A percentile compares a stretch with the other conserved stretches of the same genome.
Evolutionary conservation across 2,797 vertebrate species (phyloP).

Genomic region (Gadopsis marmoratus): DNA sequence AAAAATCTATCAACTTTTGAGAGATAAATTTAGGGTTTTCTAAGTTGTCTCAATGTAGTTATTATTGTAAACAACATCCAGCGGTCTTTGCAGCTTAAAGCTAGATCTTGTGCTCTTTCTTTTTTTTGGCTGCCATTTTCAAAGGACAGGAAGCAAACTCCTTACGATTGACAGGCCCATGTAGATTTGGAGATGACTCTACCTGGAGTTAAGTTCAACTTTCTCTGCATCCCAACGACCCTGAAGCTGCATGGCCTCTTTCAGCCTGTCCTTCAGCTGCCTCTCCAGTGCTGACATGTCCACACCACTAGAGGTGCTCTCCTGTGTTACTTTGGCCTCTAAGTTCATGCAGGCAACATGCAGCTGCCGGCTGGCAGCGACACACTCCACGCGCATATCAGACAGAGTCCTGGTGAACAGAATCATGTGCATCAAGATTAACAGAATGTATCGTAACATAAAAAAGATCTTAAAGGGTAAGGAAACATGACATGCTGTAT

Average conservation of each 20-base stretch:
- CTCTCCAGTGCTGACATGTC: conserved; percentile 79
- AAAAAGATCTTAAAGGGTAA: conserved; percentile 4
- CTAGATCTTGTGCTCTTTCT: background rate
- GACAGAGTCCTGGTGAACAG: conserved; percentile 83
- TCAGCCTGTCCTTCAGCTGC: conserved; percentile 86
- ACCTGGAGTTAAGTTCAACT: conserved; percentile 88
- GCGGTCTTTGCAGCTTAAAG: background rate
- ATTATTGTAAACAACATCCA: background rate
- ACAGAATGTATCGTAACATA: conserved; percentile 11
- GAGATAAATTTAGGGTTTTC: background rate
- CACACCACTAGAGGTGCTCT: conserved; percentile 61
- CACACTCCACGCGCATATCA: conserved; percentile 83
- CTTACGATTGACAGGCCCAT: background rate
- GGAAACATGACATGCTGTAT: conserved; percentile 25
- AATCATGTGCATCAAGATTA: conserved; percentile 31
- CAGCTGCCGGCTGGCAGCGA: conserved; percentile 75
- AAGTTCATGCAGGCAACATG: conserved; percentile 84
- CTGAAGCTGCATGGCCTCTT: conserved; percentile 87
- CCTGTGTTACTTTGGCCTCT: conserved; percentile 75
- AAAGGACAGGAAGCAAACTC: background rate
- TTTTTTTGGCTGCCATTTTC: background rate
- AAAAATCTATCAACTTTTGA: background rate
- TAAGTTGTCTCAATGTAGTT: background rate
- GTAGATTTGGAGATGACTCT: conserved; percentile 4
- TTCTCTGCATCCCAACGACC: conserved; percentile 87